These are phyloP conservation scores for Periophthalmodon schlosseri DNA, from an alignment of 2,113 vertebrate genomes.

Conservation along the genomic window DNA sequence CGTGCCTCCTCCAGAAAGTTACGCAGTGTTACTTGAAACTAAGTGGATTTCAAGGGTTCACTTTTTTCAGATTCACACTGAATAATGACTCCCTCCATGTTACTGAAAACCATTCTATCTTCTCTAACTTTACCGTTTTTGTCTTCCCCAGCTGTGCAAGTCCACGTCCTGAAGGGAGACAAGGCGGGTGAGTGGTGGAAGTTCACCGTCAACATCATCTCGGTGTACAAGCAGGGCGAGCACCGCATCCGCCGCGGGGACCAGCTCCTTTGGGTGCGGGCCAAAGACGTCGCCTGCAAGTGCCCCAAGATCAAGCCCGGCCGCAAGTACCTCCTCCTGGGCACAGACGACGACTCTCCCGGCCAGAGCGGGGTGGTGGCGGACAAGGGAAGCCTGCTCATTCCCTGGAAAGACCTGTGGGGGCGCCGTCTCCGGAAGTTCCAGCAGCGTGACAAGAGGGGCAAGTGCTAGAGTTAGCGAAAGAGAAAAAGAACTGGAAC, in stretches of 20 bases:
- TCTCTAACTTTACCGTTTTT: background rate
- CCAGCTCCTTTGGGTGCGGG: constrained; percentile 96
- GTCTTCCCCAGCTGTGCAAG: constrained; percentile 86
- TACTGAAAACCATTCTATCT: too few relatives aligned
- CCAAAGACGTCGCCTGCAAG: constrained; percentile 94
- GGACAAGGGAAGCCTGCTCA: constrained; percentile 95
- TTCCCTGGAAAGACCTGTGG: constrained; percentile 99
- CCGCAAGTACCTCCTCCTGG: constrained; percentile 95
- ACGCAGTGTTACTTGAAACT: too few relatives aligned
- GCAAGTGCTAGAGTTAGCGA: constrained; percentile 92
- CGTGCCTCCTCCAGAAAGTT: too few relatives aligned
- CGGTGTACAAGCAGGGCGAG: constrained; percentile 95
- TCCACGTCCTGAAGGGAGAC: constrained; percentile 93
- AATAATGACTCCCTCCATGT: too few relatives aligned
- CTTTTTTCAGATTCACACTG: too few relatives aligned
- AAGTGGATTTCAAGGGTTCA: too few relatives aligned
- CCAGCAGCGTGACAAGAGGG: constrained; percentile 98
- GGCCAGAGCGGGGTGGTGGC: constrained; percentile 96
- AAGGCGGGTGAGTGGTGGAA: constrained; percentile 98
- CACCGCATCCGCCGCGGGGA: constrained; percentile 94
- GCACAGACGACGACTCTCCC: constrained; percentile 88
- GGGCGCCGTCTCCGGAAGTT: constrained; percentile 95
- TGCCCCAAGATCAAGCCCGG: constrained; percentile 96
- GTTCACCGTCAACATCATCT: constrained; percentile 97
- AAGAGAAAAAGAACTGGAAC: constrained; percentile 40